These are phyloP conservation scores for Plebejus argus DNA, from an alignment of 2,888 invertebrate genomes.

Conservation along the genomic window DNA sequence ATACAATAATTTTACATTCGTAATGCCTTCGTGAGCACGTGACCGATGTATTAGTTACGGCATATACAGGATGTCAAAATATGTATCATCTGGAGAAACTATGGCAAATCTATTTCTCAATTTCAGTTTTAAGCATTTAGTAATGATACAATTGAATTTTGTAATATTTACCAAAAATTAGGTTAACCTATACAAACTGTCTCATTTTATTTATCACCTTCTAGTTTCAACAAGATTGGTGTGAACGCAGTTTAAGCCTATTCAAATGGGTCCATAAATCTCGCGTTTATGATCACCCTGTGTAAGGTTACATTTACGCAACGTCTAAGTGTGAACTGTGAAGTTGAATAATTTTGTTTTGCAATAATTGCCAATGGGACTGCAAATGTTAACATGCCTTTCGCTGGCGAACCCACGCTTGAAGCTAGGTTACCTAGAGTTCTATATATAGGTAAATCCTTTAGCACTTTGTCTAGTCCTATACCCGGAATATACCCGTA, in stretches of 20 bases:
- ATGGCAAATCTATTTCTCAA: too few relatives aligned
- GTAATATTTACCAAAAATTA: too few relatives aligned
- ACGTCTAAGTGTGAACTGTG: conserved; percentile 28
- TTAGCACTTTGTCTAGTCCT: too few relatives aligned
- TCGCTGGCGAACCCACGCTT: conserved; percentile 7
- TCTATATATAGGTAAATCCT: not conserved
- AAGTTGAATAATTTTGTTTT: conserved; percentile 31
- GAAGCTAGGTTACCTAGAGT: not conserved
- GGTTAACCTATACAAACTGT: too few relatives aligned
- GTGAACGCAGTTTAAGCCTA: not conserved
- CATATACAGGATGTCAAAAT: conserved; percentile 38
- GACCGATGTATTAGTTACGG: conserved; percentile 47
- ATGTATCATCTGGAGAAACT: not conserved
- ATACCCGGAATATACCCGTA: too few relatives aligned
- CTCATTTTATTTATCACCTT: too few relatives aligned
- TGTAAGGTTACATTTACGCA: conserved; percentile 24
- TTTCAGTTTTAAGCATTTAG: too few relatives aligned
- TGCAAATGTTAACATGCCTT: conserved; percentile 28
- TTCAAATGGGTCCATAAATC: not conserved
- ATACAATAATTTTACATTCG: conserved; percentile 37
- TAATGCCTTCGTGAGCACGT: conserved; percentile 41
- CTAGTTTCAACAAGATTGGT: not conserved
- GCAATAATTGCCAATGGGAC: conserved; percentile 29
- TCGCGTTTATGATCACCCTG: not conserved
- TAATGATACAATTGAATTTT: too few relatives aligned